Percentiles rank a stretch among this genome's conserved stretches.
Evolutionary conservation across 1,140 invertebrate genomes (phyloP).

Genomic region (Eumeta japonica): DNA sequence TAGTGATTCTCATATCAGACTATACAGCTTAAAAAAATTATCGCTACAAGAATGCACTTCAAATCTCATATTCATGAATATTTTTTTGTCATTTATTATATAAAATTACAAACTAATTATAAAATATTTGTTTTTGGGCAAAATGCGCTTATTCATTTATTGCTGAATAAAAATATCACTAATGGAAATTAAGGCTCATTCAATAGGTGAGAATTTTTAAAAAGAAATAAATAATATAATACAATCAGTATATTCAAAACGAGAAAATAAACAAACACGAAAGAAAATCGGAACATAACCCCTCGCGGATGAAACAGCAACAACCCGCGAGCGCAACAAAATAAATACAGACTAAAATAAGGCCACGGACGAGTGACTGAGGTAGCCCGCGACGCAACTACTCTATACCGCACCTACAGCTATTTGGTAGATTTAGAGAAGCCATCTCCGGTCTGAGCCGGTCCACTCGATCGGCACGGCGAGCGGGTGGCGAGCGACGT

Average conservation of each 20-base stretch:
- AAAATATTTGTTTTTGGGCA: slow-evolving; percentile 46
- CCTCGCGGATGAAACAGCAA: slow-evolving; percentile 50
- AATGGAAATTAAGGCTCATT: slow-evolving; percentile 50
- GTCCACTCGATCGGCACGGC: too few relatives aligned
- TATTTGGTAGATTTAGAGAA: slow-evolving; percentile 39
- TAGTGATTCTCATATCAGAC: slow-evolving; percentile 42
- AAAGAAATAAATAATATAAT: slow-evolving; percentile 34
- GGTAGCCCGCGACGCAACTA: slow-evolving; percentile 52
- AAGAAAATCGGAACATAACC: slow-evolving; percentile 50
- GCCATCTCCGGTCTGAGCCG: slow-evolving; percentile 15
- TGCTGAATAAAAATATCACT: slow-evolving; percentile 60
- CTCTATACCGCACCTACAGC: slow-evolving; percentile 35
- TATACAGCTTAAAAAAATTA: slow-evolving; percentile 53
- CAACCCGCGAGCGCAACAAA: slow-evolving; percentile 50
- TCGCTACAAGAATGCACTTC: slow-evolving; percentile 56
- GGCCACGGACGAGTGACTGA: slow-evolving; percentile 52
- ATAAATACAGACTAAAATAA: slow-evolving; percentile 52
- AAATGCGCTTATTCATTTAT: slow-evolving; percentile 56
- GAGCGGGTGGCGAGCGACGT: slow-evolving; percentile 9
- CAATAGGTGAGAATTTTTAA: slow-evolving; percentile 40
- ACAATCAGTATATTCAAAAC: slow-evolving; percentile 41
- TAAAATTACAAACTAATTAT: slow-evolving; percentile 50
- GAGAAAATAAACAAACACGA: slow-evolving; percentile 37
- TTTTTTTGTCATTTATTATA: slow-evolving; percentile 34
- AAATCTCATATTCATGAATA: slow-evolving; percentile 50